A percentile compares a stretch with the other conserved stretches of the same genome.
phyloP scores from a whole-genome alignment of 2,888 invertebrate species.

The Phaedon cochleariae region DNA sequence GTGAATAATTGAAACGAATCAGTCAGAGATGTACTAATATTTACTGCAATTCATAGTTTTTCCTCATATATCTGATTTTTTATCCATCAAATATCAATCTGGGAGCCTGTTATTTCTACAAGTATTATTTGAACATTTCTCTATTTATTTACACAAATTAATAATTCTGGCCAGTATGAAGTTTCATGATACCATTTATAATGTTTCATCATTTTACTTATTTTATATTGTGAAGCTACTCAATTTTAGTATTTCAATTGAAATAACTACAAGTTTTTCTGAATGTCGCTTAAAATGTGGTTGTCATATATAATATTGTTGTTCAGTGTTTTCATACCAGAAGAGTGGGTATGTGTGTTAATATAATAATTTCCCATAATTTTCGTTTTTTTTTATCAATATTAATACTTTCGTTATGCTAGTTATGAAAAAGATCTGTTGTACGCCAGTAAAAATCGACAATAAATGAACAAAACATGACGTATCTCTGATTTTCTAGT shows the following conservation, averaged over 20 bases:
- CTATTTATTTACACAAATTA: not conserved
- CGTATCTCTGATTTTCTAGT: too few species aligned
- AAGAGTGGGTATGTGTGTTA: conserved; percentile 27
- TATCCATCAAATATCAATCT: too few species aligned
- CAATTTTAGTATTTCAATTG: not conserved
- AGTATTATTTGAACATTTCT: too few species aligned
- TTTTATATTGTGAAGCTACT: too few species aligned
- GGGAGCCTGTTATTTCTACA: too few species aligned
- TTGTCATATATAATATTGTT: conserved; percentile 20
- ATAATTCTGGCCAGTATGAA: not conserved
- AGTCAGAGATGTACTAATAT: too few species aligned
- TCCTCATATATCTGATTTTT: too few species aligned
- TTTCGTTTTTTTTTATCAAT: conserved; percentile 29
- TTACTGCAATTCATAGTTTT: too few species aligned
- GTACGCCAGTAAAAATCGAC: too few species aligned
- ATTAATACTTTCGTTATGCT: conserved; percentile 23
- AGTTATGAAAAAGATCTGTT: not conserved
- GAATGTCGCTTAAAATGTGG: conserved; percentile 24
- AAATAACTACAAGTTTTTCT: not conserved
- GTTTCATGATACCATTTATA: too few species aligned
- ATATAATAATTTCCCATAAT: conserved; percentile 24
- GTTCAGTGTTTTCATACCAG: conserved; percentile 25
- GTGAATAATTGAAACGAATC: too few species aligned
- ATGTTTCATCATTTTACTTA: not conserved
- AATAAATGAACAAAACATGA: too few species aligned